Conservation (phyloP, 2,797 vertebrate species). For the Onychomys arenicola region DNA sequence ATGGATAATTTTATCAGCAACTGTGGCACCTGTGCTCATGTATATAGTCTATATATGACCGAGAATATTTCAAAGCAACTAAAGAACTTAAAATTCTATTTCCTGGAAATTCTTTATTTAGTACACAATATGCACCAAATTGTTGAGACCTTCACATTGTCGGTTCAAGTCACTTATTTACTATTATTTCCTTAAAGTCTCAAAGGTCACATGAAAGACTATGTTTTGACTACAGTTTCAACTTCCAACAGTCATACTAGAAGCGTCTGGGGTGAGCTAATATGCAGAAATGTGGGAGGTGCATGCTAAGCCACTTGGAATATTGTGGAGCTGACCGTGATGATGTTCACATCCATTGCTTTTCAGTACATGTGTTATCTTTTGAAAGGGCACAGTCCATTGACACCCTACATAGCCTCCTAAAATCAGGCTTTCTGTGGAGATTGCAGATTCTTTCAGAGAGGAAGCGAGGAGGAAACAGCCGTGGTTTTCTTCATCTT, state of each 20-base stretch:
- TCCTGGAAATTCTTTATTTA: not conserved
- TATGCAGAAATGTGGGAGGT: not conserved
- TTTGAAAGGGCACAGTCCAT: not conserved
- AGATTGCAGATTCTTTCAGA: conserved; percentile 3
- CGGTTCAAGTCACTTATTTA: not conserved
- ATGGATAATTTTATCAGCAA: not conserved
- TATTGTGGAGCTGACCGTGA: not conserved
- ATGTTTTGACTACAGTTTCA: not conserved
- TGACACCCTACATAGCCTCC: not conserved
- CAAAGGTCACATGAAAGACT: not conserved
- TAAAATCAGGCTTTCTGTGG: not conserved
- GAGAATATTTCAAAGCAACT: not conserved
- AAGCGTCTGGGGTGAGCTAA: not conserved
- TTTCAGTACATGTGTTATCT: not conserved
- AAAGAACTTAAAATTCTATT: not conserved
- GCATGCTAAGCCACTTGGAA: not conserved
- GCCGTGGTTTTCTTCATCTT: not conserved
- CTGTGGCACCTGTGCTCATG: not conserved
- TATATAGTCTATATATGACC: not conserved
- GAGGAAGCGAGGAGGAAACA: not conserved
- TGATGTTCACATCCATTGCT: not conserved
- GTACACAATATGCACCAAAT: not conserved
- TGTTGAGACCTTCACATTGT: not conserved
- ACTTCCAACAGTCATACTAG: not conserved
- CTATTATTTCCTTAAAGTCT: not conserved